Evolutionary conservation across 2,888 invertebrate genomes (phyloP).

Genomic region (Rhamnusium bicolor): DNA sequence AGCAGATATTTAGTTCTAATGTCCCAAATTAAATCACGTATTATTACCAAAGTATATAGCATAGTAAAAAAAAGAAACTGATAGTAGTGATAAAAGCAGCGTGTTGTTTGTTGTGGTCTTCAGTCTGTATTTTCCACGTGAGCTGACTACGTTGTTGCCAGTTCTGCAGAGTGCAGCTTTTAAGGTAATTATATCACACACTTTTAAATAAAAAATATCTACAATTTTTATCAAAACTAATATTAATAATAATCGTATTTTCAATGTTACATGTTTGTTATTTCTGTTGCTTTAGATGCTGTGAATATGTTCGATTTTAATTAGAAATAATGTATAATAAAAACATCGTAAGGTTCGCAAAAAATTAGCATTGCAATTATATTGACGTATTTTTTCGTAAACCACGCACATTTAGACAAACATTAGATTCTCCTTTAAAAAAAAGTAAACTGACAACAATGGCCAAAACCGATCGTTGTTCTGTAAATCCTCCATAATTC

Average conservation of each 20-base stretch:
- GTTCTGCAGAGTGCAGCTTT: background rate
- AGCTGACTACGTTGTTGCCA: constrained; percentile 3
- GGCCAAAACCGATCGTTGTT: constrained; percentile 32
- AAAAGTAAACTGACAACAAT: constrained; percentile 8
- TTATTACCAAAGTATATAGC: background rate
- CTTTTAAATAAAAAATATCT: background rate
- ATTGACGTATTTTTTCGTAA: background rate
- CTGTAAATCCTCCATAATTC: constrained; percentile 43
- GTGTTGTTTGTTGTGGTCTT: background rate
- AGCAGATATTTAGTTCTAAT: background rate
- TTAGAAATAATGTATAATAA: too few relatives aligned
- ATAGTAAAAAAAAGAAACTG: background rate
- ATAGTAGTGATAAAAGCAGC: background rate
- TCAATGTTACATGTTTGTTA: background rate
- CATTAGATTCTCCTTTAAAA: background rate
- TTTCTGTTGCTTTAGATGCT: background rate
- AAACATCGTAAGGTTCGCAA: too few relatives aligned
- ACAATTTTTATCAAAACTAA: background rate
- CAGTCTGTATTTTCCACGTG: constrained; percentile 25
- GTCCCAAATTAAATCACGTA: too few relatives aligned
- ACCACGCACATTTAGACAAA: background rate
- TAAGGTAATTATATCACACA: background rate
- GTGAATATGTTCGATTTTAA: too few relatives aligned
- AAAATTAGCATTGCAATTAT: background rate
- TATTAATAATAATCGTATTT: background rate